A percentile compares a stretch with the other conserved stretches of the same genome.
Evolutionary conservation across 1,140 invertebrate species (phyloP).

Genomic region (Liolophura sinensis): DNA sequence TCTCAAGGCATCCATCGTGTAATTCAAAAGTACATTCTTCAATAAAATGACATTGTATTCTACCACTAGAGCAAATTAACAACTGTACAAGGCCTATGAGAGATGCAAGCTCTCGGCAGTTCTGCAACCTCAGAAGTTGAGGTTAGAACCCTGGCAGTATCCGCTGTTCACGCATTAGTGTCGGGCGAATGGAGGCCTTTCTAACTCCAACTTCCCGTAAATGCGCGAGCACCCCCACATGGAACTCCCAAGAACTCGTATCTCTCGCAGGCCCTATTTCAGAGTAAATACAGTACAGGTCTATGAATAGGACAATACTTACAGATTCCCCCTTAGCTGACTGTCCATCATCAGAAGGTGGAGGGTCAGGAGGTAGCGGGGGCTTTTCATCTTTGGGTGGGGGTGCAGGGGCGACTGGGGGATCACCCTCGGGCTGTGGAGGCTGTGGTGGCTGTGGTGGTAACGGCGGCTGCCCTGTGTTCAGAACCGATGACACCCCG

Average conservation of each 20-base stretch:
- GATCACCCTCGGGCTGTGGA: background rate
- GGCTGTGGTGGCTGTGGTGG: background rate
- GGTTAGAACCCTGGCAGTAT: too few relatives aligned
- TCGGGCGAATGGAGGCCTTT: background rate
- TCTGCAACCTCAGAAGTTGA: too few relatives aligned
- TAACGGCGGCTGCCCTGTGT: background rate
- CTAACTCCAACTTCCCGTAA: too few relatives aligned
- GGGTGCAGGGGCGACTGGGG: constrained; percentile 22
- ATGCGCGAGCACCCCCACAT: too few relatives aligned
- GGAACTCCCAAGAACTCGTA: background rate
- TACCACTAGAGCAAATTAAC: too few relatives aligned
- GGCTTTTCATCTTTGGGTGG: constrained; percentile 29
- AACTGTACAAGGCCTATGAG: too few relatives aligned
- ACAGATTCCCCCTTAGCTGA: constrained; percentile 7
- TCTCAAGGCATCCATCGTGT: too few relatives aligned
- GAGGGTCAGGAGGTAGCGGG: constrained; percentile 33
- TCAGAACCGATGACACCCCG: constrained; percentile 1
- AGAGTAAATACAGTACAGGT: background rate
- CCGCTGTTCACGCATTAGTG: constrained; percentile 3
- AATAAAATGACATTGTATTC: too few relatives aligned
- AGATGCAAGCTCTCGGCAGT: too few relatives aligned
- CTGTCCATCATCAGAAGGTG: constrained; percentile 18
- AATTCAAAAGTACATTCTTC: too few relatives aligned
- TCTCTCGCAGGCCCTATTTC: too few relatives aligned
- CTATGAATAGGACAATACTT: background rate